A percentile compares a stretch with the other conserved stretches of the same genome.
These are phyloP conservation scores for Hemicordylus capensis DNA, from an alignment of 2,113 vertebrate species.

Conservation along the genomic window DNA sequence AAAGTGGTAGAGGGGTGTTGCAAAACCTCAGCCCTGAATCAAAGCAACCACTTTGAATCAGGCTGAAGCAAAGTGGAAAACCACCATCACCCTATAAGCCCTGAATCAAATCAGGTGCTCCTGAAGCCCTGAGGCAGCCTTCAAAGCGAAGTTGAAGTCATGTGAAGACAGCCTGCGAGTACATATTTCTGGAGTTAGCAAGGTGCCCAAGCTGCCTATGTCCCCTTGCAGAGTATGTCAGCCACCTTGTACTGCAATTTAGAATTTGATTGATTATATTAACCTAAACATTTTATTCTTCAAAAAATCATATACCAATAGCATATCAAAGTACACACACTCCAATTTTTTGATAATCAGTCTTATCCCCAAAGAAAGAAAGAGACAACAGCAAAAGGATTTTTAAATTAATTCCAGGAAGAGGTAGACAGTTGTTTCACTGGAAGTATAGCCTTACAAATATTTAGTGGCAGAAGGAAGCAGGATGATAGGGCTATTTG, in stretches of 20 bases:
- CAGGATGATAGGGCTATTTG: neutral
- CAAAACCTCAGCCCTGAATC: too few relatives aligned
- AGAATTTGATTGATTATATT: neutral
- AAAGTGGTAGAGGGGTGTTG: too few relatives aligned
- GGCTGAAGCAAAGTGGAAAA: too few relatives aligned
- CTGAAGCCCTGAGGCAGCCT: too few relatives aligned
- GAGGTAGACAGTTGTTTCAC: neutral
- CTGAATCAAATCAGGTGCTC: too few relatives aligned
- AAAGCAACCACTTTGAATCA: too few relatives aligned
- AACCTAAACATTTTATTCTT: neutral
- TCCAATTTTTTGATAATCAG: neutral
- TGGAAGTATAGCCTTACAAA: neutral
- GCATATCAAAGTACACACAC: neutral
- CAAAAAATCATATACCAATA: neutral
- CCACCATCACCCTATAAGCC: too few relatives aligned
- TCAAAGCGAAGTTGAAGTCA: neutral
- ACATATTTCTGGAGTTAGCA: neutral
- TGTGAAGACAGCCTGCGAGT: neutral
- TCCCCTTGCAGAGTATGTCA: neutral
- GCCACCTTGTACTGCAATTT: neutral
- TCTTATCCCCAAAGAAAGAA: neutral
- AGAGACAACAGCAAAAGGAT: neutral
- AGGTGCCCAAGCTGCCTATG: neutral
- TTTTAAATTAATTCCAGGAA: slow-evolving; percentile 14
- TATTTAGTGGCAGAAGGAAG: neutral